Conservation (phyloP, 2,797 vertebrate genomes). For the Spinibarbus caldwelli region DNA sequence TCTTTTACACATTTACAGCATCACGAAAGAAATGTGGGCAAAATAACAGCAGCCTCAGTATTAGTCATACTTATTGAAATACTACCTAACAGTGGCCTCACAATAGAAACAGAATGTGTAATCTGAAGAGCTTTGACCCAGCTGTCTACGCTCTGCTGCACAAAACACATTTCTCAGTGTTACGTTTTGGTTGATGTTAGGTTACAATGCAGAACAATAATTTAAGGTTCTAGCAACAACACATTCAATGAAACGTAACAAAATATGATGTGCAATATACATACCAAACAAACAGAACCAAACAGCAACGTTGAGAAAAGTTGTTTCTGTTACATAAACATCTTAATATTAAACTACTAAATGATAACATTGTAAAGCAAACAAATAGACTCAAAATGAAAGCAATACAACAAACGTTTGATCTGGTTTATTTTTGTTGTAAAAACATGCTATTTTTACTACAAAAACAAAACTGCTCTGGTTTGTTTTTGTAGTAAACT, state of each 20-base stretch:
- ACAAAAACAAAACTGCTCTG: no score
- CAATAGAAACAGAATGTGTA: constrained; percentile 7
- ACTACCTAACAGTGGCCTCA: constrained; percentile 20
- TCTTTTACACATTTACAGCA: constrained; percentile 34
- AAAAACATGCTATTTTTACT: background rate
- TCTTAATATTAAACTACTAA: no score
- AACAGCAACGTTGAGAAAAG: background rate
- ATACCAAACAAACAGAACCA: background rate
- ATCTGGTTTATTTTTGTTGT: background rate
- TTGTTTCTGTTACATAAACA: background rate
- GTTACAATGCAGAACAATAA: background rate
- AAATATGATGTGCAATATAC: background rate
- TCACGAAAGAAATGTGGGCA: constrained; percentile 27
- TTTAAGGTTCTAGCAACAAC: background rate
- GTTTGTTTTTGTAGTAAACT: no score
- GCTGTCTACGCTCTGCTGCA: background rate
- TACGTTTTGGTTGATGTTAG: background rate
- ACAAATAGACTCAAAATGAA: background rate
- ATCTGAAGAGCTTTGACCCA: constrained; percentile 17
- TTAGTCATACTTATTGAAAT: constrained; percentile 37
- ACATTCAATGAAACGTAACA: background rate
- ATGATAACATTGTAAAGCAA: background rate
- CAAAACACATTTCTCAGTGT: background rate
- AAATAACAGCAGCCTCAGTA: constrained; percentile 30
- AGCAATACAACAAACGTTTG: background rate